These are phyloP conservation scores for Trypoxylon attenuatum DNA, from an alignment of 2,888 invertebrate genomes.

Conservation along the genomic window DNA sequence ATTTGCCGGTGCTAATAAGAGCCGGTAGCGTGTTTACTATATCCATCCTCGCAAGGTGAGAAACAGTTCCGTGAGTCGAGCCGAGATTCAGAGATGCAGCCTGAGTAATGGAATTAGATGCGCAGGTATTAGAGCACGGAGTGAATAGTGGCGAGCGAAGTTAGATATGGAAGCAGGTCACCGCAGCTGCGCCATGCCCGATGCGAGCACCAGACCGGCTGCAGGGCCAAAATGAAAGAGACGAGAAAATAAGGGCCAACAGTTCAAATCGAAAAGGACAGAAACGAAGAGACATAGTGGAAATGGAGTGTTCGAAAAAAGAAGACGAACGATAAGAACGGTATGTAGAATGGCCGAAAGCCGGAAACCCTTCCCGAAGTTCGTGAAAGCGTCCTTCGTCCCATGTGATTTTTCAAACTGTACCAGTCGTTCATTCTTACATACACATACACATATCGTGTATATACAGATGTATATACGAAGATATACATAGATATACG, in stretches of 20 bases:
- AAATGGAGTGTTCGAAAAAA: background rate
- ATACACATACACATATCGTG: conserved; percentile 12
- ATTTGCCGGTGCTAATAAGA: background rate
- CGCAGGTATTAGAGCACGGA: conserved; percentile 11
- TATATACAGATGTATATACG: conserved; percentile 41
- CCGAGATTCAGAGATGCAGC: conserved; percentile 15
- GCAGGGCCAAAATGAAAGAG: too few species aligned
- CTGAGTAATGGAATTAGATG: conserved; percentile 19
- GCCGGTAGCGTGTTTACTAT: background rate
- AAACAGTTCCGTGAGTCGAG: background rate
- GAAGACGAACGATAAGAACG: conserved; percentile 12
- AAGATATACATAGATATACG: too few species aligned
- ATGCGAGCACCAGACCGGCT: too few species aligned
- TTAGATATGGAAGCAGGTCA: conserved; percentile 1
- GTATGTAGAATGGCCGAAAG: conserved; percentile 29
- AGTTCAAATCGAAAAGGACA: background rate
- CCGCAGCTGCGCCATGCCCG: background rate
- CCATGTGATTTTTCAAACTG: conserved; percentile 57
- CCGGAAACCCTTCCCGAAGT: conserved; percentile 54
- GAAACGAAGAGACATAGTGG: background rate
- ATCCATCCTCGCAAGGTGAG: conserved; percentile 24
- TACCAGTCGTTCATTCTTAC: conserved; percentile 22
- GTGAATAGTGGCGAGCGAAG: background rate
- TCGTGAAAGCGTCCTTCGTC: conserved; percentile 53
- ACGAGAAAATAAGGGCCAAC: too few species aligned